A percentile compares a stretch with the other conserved stretches of the same genome.
These are phyloP conservation scores for Indicator indicator DNA, from an alignment of 2,113 vertebrate genomes.

Conservation along the genomic window DNA sequence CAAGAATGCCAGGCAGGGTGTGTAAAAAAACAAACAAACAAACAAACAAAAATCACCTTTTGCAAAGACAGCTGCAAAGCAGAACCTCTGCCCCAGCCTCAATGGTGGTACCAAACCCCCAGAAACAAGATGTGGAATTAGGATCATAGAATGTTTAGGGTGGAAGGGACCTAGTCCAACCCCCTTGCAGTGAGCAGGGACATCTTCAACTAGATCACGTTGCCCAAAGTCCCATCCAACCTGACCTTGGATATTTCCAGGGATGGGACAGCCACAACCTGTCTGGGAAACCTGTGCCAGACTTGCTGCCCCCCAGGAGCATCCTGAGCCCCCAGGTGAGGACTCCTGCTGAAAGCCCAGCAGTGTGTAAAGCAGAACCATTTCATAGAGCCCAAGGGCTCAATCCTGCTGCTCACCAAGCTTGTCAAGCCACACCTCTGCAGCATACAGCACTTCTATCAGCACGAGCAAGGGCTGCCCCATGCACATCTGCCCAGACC, in stretches of 20 bases:
- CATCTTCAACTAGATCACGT: no score
- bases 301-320: not conserved
- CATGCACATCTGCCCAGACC: accelerated
- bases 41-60: not conserved
- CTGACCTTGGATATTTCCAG: no score
- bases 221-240: no score
- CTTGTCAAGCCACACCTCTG: conserved; percentile 12
- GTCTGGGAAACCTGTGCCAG: not conserved
- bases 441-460: not conserved
- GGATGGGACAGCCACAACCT: no score
- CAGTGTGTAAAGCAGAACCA: not conserved
- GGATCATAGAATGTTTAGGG: no score
- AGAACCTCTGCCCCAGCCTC: not conserved
- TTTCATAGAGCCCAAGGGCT: not conserved
- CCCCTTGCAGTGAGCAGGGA: no score
- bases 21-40: not conserved
- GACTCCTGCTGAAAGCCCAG: not conserved
- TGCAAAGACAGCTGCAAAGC: not conserved
- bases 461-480: not conserved
- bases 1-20: not conserved
- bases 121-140: not conserved
- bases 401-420: not conserved
- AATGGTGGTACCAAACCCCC: not conserved
- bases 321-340: not conserved
- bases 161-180: no score